Percentiles rank a stretch among this genome's conserved stretches.
Conservation (phyloP, 1,140 invertebrate species). For the Heliconius himera region DNA sequence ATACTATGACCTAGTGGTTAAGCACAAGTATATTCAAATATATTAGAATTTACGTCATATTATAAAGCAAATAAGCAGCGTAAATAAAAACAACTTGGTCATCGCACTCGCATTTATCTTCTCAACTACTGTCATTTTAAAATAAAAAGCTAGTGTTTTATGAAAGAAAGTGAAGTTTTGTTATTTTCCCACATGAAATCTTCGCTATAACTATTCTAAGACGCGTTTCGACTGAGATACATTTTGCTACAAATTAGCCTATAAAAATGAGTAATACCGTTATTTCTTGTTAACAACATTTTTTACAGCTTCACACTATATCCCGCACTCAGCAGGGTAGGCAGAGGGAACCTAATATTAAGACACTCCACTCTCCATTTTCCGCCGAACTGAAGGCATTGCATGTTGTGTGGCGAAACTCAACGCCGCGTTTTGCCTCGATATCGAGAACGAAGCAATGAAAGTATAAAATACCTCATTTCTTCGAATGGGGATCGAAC, state of each 20-base stretch:
- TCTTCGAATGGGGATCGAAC: no score
- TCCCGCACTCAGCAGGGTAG: no score
- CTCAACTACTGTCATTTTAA: not conserved
- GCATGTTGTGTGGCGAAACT: no score
- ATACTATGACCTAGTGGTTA: not conserved
- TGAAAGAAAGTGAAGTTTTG: not conserved
- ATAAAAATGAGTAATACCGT: slow-evolving; percentile 7
- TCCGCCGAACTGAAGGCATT: no score
- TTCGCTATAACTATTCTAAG: slow-evolving; percentile 42
- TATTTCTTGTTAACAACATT: not conserved
- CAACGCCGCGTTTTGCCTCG: no score
- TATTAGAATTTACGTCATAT: not conserved
- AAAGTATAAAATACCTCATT: no score
- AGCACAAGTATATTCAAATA: no score
- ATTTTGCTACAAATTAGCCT: slow-evolving; percentile 23
- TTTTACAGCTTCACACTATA: no score
- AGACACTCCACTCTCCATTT: no score
- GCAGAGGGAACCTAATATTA: no score
- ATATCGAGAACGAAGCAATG: no score
- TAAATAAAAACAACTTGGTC: not conserved
- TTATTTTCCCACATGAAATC: slow-evolving; percentile 16
- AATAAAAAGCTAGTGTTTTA: slow-evolving; percentile 1
- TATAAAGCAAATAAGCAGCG: not conserved
- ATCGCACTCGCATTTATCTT: not conserved
- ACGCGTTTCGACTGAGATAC: slow-evolving; percentile 23